Evolutionary conservation across 1,140 invertebrate species (phyloP), one percentile per base, ranked within the genome.

Genomic region (Zaprionus lachaisei): DNA sequence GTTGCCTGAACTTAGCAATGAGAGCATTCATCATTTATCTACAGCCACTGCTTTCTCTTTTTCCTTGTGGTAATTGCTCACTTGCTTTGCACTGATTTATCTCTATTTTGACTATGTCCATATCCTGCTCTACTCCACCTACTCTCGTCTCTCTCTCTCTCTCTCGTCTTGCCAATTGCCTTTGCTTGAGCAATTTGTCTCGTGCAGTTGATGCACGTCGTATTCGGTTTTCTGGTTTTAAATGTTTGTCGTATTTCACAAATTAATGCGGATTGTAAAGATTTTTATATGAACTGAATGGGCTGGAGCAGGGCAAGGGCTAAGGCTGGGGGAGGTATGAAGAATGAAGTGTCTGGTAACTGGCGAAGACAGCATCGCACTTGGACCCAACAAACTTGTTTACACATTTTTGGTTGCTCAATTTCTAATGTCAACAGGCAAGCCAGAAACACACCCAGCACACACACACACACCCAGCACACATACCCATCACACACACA

Each of bases 341-440:
- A 51, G 47, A 51, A 51, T 24, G 47, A 24, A 51, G 61, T 51
- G 17, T 51, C 61, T 51, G 44, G 55, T 57, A 38, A 41, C n/a
- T 38, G 38, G 58, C 14, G 37, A 78, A 73, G 75, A 82, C 84
- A 87, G 83, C 69, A 60, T 61, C 56, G 77, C 84, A 86, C 80
- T 83, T 83, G 69, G 82, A 65, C 82, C 82, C 79, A 87, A 87
- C 83, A 87, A 89, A 83, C 78, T 81, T 90, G 85, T 89, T 89
- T 89, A 89, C 85, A 89, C 85, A 90, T 89, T 89, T 89, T 79
- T 84, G 84, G 84, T 89, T 89, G 84, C 84, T 89, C 84, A 89
- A 89, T 89, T 89, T 90, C 84, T 79, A 90, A 76, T 90, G 84
- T 90, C 84, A 89, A 90, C 85, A 89, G 77, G 69, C 79, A 80